phyloP scores from a whole-genome alignment of 2,113 vertebrate species.

The Coregonus clupeaformis region DNA sequence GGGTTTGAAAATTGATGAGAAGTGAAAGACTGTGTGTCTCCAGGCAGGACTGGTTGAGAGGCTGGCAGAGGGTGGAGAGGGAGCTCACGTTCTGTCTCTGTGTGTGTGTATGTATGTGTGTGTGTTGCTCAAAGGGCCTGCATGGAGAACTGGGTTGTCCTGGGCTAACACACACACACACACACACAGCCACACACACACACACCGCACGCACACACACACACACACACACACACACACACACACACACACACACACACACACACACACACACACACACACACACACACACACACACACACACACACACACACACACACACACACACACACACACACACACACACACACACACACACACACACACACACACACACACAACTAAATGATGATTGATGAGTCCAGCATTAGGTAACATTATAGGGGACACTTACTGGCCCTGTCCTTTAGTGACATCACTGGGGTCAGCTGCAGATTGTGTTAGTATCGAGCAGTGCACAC shows the following conservation, averaged over 20 bases:
- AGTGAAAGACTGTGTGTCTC: no score
- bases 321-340: slow-evolving; percentile 9
- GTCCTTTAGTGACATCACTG: slow-evolving; percentile 77
- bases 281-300: slow-evolving; percentile 23
- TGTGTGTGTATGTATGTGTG: background rate
- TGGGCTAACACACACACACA: slow-evolving; percentile 17
- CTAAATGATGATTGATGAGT: slow-evolving; percentile 88
- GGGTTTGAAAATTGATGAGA: no score
- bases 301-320: slow-evolving; percentile 24
- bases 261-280: background rate
- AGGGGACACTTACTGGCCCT: slow-evolving; percentile 78
- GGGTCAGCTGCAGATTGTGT: slow-evolving; percentile 83
- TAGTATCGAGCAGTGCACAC: slow-evolving; percentile 77
- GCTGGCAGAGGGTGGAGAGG: no score
- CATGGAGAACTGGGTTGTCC: slow-evolving; percentile 57
- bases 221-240: no score
- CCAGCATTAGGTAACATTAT: slow-evolving; percentile 84
- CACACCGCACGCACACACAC: no score
- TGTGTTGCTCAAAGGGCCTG: slow-evolving; percentile 48
- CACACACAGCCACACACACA: no score
- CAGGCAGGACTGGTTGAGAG: no score
- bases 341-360: slow-evolving; percentile 55
- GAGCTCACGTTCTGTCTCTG: no score
- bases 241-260: slow-evolving; percentile 1
- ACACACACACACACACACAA: slow-evolving; percentile 64